Evolutionary conservation across 2,888 invertebrate genomes (phyloP), one percentile per base, ranked within the genome.

Genomic region (Parnassius orleans): DNA sequence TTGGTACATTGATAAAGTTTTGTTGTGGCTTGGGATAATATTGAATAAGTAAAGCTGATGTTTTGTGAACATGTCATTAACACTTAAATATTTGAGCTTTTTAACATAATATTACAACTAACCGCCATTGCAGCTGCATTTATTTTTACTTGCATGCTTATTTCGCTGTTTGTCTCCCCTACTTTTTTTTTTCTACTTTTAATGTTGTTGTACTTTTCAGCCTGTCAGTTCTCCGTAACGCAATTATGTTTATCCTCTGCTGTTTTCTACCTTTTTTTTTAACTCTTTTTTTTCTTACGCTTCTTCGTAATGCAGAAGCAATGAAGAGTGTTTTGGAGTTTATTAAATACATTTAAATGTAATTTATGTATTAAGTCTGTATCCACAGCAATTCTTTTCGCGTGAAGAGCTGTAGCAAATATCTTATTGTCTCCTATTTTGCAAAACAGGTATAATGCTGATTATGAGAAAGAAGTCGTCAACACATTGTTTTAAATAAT

Each of bases 21-120:
- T 91, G 90, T 91, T 91, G 90, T 91, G 90, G 90, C 88, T 89
- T 90, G 86, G 87, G 87, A 81, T 73, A 77, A 79, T 73, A 83
- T 80, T 84, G 81, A 84, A 68, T 14, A 33, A 33, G 64, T 68
- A 70, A 66, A 71, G 65, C 54, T 69, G 69, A 70, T 74, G 66
- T 75, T 72, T 65, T 68, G 67, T 69, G 70, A 71, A 65, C 65
- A 66, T 77, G 72, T 79, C 76, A 83, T 82, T 83, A 82, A 86
- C 80, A 77, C 66, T 64, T 64, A 70, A 65, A 65, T 68, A 70
- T 64, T 66, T 63, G 72, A 77, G 80, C 82, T 82, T 83, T 75
- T 73, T 81, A 78, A 77, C 72, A 70, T 81, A 82, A 19, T 19
- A 19, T 19, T 33, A 33, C 82, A 76, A 75, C 73, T 69, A 71